A percentile compares a stretch with the other conserved stretches of the same genome.
phyloP scores from a whole-genome alignment of 2,113 vertebrate species.

The Myxocyprinus asiaticus region DNA sequence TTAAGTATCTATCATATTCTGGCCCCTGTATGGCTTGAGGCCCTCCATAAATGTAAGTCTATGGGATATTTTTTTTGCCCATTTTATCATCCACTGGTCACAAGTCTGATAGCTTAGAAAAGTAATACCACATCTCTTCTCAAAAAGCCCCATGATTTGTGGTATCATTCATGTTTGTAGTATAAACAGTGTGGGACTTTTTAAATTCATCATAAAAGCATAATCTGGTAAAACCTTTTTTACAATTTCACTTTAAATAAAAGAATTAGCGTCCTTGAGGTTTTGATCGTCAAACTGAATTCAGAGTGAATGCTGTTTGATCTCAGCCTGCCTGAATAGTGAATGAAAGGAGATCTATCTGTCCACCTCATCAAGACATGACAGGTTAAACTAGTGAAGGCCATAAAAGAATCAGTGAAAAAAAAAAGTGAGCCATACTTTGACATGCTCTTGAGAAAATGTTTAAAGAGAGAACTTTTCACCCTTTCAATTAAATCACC shows the following conservation, averaged over 20 bases:
- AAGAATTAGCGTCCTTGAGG: not conserved
- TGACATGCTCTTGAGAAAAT: constrained; percentile 32
- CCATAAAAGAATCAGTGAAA: constrained; percentile 9
- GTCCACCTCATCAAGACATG: not conserved
- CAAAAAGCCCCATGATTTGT: too few relatives aligned
- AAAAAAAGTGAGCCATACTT: not conserved
- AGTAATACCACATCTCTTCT: too few relatives aligned
- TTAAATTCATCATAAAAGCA: not conserved
- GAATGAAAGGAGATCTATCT: constrained; percentile 28
- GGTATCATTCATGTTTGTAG: too few relatives aligned
- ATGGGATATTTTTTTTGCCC: too few relatives aligned
- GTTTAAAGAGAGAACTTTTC: constrained; percentile 31
- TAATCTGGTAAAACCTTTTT: not conserved
- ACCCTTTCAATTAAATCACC: constrained; percentile 5
- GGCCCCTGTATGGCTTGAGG: too few relatives aligned
- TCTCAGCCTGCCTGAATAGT: constrained; percentile 24
- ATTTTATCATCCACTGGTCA: too few relatives aligned
- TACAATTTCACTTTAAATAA: not conserved
- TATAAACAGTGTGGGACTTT: not conserved
- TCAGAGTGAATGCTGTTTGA: constrained; percentile 14
- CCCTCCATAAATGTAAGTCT: too few relatives aligned
- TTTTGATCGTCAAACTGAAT: constrained; percentile 4
- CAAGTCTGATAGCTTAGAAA: too few relatives aligned
- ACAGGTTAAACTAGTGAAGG: not conserved
- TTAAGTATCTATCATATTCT: too few relatives aligned